Evolutionary conservation across 2,888 invertebrate species (phyloP), one percentile per base, ranked within the genome.

Genomic region (Unio delphinus): DNA sequence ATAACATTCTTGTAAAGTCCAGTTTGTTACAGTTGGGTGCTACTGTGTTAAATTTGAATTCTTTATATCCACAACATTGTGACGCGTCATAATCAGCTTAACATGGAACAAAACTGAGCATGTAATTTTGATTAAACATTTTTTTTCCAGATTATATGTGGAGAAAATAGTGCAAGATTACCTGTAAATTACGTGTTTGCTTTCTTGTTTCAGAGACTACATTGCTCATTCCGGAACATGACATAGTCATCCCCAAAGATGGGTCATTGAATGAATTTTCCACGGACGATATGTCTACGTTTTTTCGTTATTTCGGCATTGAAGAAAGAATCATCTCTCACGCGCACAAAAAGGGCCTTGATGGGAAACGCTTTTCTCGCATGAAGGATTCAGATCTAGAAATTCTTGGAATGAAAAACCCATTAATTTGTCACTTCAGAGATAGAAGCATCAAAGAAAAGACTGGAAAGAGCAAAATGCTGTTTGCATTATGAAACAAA

Each of bases 321-420:
- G 83, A 84, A 20, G 86, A 87, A 63, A 77, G 82, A 65, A 77
- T 85, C 23, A 79, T 84, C 61, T 75, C 79, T 65, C 83, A 83
- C 68, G 73, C 83, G 69, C 80, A 83, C 64, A 76, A 80, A 64
- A 85, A 83, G 65, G 76, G 81, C 64, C 79, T 89, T 11, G 87
- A 88, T 70, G 89, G 89, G 15, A 83, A 84, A 61, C 83, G 81
- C 67, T 89, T 89, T 72, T 82, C 87, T 4, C 80, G 78, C 45
- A 67, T 89, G 63, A 83, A 82, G 65, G 87, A 88, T 74, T 73
- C 78, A 1, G 88, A 89, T 58, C 74, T 89, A 61, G 85, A 87
- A 55, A 76, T 72, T 7, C 75, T 84, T 18, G 81, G 83, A 28
- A 81, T 89, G 66, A 80, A 83, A 60, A 87, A 89, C 68, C 87